A percentile compares a stretch with the other conserved stretches of the same genome.
These are phyloP conservation scores for Peromyscus polionotus DNA, from an alignment of 2,113 vertebrate genomes.

Conservation along the genomic window DNA sequence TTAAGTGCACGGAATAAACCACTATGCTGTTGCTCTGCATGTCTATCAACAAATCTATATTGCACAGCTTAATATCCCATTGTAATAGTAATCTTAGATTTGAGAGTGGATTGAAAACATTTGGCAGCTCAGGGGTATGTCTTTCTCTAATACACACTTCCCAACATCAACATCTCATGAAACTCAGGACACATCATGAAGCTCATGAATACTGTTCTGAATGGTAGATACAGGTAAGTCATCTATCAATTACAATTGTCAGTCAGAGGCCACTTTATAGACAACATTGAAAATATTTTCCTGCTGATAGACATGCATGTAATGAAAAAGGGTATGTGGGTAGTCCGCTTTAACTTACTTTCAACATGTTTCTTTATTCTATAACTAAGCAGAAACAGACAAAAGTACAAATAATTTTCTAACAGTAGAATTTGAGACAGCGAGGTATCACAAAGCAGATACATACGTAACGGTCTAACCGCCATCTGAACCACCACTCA, in stretches of 20 bases:
- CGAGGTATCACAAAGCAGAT: slow-evolving; percentile 65
- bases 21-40: background rate
- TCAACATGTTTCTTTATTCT: slow-evolving; percentile 33
- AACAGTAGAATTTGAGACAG: slow-evolving; percentile 25
- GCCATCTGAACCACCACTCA: slow-evolving; percentile 99
- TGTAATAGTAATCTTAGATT: background rate
- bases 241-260: slow-evolving; percentile 11
- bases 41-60: background rate
- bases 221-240: background rate
- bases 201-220: background rate
- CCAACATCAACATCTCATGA: background rate
- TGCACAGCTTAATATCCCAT: background rate
- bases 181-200: background rate
- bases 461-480: slow-evolving; percentile 96
- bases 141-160: slow-evolving; percentile 14
- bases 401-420: slow-evolving; percentile 31
- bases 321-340: background rate
- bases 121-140: background rate
- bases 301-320: background rate
- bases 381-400: slow-evolving; percentile 40
- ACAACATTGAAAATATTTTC: slow-evolving; percentile 28
- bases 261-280: background rate
- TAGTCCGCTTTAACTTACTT: background rate
- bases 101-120: background rate
- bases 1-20: background rate